Base-by-base conservation (phyloP, 2,888 invertebrate species). In the Choristoneura rosaceana region DNA sequence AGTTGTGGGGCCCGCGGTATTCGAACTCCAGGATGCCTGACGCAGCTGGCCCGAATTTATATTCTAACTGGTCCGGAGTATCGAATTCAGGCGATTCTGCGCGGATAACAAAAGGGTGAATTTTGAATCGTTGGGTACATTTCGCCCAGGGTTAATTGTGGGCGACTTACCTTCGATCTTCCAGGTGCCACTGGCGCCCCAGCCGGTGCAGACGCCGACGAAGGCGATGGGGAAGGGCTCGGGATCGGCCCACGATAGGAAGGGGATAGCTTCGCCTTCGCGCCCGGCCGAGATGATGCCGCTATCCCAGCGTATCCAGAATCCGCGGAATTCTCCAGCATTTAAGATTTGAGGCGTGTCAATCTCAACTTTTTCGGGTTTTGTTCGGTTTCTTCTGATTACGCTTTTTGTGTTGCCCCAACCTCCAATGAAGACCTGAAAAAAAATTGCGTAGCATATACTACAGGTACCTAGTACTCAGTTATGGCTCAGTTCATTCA, bases 341-440 rank as follows among this genome's bases (percentile, higher is more conserved):
- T 95, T 96, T 77, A 98, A 89, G 79, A 97, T 96, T 73, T 95
- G 95, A 0, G 97, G 97, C 0, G 97, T 98, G 43, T 96, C 95
- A 5, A 93, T 94, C 86, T 96, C 96, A 12, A 95, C 95, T 76
- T 96, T 96, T 69, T 97, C 97, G 3, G 97, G 97, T 88, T 97
- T 96, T 75, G 95, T 92, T 84, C 95, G 95, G 91, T 98, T 97
- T 84, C 95, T 96, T 73, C 98, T 96, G 84, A 98, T 97, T 0
- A 97, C 96, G 45, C 97, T 97, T 90, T 97, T 98, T 76, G 95
- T 93, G 89, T 98, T 98, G 34, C 95, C 95, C 98, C 98, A 98
- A 43, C 98, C 98, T 41, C 98, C 98, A 81, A 98, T 95, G 91
- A 98, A 97, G 68, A 98, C 87, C 96, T 96, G 84, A 34, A 82